phyloP scores from a whole-genome alignment of 2,888 invertebrate species.

The Sarcophaga variegata region DNA sequence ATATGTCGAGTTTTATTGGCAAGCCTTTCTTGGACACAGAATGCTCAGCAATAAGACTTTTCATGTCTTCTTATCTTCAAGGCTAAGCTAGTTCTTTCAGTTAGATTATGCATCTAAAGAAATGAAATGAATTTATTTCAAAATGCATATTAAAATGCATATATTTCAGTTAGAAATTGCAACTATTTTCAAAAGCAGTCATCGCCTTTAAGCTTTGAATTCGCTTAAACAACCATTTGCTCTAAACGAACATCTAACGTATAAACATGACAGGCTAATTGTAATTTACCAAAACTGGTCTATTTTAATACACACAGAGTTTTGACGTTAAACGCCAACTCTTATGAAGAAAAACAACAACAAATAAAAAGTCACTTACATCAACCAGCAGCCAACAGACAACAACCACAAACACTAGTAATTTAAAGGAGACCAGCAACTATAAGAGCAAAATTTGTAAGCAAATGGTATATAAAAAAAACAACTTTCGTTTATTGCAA shows the following conservation, averaged over 20 bases:
- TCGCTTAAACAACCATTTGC: background rate
- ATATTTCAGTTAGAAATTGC: too few relatives aligned
- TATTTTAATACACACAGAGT: constrained; percentile 16
- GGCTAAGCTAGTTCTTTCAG: too few relatives aligned
- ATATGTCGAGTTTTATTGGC: too few relatives aligned
- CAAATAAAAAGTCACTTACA: constrained; percentile 24
- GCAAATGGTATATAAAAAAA: constrained; percentile 40
- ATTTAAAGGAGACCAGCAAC: constrained; percentile 58
- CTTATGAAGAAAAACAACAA: constrained; percentile 13
- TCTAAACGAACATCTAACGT: constrained; percentile 1
- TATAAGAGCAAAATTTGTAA: background rate
- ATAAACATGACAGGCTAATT: constrained; percentile 60
- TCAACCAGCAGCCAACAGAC: constrained; percentile 14
- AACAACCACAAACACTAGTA: constrained; percentile 29
- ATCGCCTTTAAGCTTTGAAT: too few relatives aligned
- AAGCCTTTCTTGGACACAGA: too few relatives aligned
- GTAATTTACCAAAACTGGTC: constrained; percentile 62
- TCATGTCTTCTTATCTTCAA: too few relatives aligned
- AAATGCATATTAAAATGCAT: too few relatives aligned
- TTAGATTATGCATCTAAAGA: too few relatives aligned
- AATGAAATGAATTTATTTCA: too few relatives aligned
- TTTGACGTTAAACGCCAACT: constrained; percentile 66
- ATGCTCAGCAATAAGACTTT: too few relatives aligned
- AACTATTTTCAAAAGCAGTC: too few relatives aligned
- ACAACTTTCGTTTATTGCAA: constrained; percentile 70